Evolutionary conservation across 1,140 invertebrate species (phyloP), one percentile per base, ranked within the genome.

Genomic region (Eriocheir sinensis): DNA sequence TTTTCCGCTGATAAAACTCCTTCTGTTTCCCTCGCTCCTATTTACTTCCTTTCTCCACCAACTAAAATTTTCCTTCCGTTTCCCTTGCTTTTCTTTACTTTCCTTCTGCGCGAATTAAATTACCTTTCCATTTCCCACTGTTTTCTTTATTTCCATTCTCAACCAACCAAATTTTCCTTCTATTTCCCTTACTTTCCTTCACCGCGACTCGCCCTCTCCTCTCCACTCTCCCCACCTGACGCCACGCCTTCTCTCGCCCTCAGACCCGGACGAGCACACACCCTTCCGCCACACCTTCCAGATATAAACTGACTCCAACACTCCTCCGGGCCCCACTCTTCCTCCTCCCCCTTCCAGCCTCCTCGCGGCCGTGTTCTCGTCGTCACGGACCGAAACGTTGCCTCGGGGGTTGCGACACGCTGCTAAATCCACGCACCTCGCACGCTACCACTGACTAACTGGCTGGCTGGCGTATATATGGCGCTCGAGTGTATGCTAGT

Each of bases 391-490:
- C 60, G 60, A 72, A 72, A 72, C 60, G 60, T 72, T 72, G n/a
- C n/a, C n/a, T n/a, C n/a, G 60, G 60, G n/a, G 60, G 60, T 72
- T 72, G 60, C 60, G 27, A 72, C 60, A 72, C 60, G 60, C n/a
- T 72, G 60, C 60, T n/a, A 72, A 72, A 2, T 72, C 27, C 60
- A 72, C 8, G 12, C 27, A 21, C 27, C 21, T 3, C 60, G 21
- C 27, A n/a, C 21, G 12, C 27, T 8, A 2, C n/a, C 60, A 72
- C 27, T n/a, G n/a, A n/a, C n/a, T n/a, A n/a, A n/a, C n/a, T n/a
- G n/a, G n/a, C n/a, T n/a, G n/a, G n/a, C n/a, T n/a, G n/a, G n/a
- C n/a, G n/a, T n/a, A n/a, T n/a, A n/a, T n/a, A n/a, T 72, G n/a
- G 6, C 60, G 0, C 60, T 72, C 27, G 4, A 6, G 8, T 21